phyloP scores from a whole-genome alignment of 1,140 invertebrate species.

The Euglossa dilemma region DNA sequence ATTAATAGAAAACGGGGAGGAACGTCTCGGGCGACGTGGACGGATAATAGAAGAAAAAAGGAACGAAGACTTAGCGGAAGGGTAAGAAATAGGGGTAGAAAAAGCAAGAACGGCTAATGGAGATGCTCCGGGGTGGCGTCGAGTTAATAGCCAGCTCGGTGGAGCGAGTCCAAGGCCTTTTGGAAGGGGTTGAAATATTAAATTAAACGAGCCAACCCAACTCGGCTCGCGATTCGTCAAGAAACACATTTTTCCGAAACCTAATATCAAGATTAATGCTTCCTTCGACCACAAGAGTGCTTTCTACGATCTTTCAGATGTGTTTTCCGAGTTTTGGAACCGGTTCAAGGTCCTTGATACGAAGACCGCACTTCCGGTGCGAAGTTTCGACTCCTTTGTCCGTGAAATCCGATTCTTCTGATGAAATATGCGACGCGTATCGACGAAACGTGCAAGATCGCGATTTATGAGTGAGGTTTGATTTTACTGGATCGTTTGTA shows the following conservation, averaged over 20 bases:
- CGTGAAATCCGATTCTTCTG: background rate
- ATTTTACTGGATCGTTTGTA: too few relatives aligned
- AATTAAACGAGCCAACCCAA: conserved; percentile 25
- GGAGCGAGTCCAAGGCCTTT: background rate
- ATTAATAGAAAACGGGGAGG: conserved; percentile 29
- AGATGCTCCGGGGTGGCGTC: conserved; percentile 1
- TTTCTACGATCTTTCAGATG: too few relatives aligned
- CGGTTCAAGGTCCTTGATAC: background rate
- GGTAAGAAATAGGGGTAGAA: background rate
- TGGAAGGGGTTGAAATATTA: conserved; percentile 30
- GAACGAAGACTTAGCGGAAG: background rate
- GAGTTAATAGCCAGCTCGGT: conserved; percentile 12
- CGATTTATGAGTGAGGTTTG: background rate
- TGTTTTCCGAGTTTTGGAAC: background rate
- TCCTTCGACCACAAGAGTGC: background rate
- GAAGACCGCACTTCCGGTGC: background rate
- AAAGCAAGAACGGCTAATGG: conserved; percentile 25
- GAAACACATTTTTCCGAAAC: background rate
- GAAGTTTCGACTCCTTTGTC: background rate
- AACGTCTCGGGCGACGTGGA: background rate
- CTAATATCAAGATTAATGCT: conserved; percentile 17
- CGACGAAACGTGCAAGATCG: background rate
- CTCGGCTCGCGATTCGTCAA: background rate
- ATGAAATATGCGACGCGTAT: conserved; percentile 13
- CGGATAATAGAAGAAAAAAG: conserved; percentile 14